Evolutionary conservation across 2,888 invertebrate genomes (phyloP), one percentile per base, ranked within the genome.

Genomic region (Rutpela maculata): DNA sequence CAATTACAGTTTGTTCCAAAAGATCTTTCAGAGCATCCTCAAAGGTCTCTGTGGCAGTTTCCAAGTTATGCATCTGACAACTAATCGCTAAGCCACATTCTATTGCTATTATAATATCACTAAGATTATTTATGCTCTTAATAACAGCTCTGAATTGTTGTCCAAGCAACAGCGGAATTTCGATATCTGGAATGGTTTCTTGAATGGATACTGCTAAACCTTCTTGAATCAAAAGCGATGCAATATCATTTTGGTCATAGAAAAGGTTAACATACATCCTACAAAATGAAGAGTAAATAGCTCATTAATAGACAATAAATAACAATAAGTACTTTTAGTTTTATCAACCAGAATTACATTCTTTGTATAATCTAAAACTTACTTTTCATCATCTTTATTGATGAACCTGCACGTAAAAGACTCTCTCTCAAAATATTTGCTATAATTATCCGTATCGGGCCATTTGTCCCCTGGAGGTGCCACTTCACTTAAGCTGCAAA

Each of bases 401-500:
- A 92, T 91, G 86, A 94, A 93, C 50, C 90, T 90, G 85, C 93
- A 93, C 76, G 91, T 90, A 84, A 92, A 93, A 0, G 90, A 88
- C 1, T 93, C 93, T 38, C 91, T 92, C 82, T 92, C 92, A 85
- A 95, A 94, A 84, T 92, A 93, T n/a, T 91, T 88, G 77, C 92
- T 92, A 70, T 93, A 91, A 60, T 90, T 90, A 0, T 90, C 88
- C 38, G 91, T 88, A 43, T 91, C 90, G 11, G 91, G 90, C 95
- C 95, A 95, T 76, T 89, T 90, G 0, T 91, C 92, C 6, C 91
- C 92, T 59, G 90, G 89, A 0, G 94, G 93, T 19, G 91, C 87
- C 1, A 95, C 91, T 50, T 93, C 92, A 50, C 91, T 89, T 69
- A 96, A 89, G 0, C 93, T 91, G 86, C 96, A 96, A 69, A 92